Conservation (phyloP, 2,113 vertebrate species). For the Anhinga anhinga region DNA sequence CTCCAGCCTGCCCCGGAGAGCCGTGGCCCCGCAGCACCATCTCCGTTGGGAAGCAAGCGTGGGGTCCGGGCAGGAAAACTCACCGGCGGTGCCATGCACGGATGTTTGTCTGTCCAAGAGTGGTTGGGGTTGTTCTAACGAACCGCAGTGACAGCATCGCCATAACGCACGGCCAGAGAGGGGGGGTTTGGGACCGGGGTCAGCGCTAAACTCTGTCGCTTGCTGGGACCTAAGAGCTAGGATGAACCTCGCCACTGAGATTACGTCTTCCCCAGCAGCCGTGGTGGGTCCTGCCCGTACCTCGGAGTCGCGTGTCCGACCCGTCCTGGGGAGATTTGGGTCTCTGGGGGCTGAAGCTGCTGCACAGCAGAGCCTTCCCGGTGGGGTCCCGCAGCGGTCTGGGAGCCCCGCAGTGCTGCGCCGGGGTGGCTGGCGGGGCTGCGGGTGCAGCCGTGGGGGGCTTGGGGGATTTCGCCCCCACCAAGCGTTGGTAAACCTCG, state of each 20-base stretch:
- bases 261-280: not conserved
- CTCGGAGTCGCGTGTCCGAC: not conserved
- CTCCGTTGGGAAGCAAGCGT: accelerated
- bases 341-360: not conserved
- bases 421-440: accelerated
- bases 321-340: not conserved
- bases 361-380: not conserved
- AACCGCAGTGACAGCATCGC: not conserved
- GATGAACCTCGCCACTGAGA: not conserved
- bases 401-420: not conserved
- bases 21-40: accelerated
- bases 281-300: not conserved
- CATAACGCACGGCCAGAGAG: accelerated
- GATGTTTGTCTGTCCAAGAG: not conserved
- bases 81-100: not conserved
- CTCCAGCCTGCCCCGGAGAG: not conserved
- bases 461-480: not conserved
- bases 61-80: not conserved
- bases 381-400: not conserved
- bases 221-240: not conserved
- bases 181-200: not conserved
- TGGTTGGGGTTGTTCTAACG: not conserved
- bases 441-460: not conserved
- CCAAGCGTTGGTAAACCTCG: accelerated
- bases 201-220: accelerated